Conservation (phyloP, 2,797 vertebrate genomes). For the Percopsis omiscomaycus region DNA sequence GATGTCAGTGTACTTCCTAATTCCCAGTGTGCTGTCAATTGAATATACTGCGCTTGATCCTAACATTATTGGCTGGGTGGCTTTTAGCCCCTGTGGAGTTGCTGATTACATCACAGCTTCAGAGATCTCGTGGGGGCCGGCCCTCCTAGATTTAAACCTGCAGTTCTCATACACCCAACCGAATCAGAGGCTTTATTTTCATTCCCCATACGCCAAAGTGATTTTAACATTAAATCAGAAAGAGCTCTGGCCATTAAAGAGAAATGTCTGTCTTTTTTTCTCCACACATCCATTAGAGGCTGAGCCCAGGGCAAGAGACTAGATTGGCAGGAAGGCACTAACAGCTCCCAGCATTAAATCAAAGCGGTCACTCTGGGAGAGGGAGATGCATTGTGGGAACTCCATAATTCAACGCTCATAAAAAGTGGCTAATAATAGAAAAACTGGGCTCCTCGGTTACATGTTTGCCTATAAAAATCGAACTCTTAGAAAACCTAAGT, state of each 20-base stretch:
- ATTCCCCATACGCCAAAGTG: slow-evolving; percentile 27
- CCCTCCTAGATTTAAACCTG: slow-evolving; percentile 47
- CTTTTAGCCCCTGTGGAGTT: slow-evolving; percentile 28
- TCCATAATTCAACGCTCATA: slow-evolving; percentile 68
- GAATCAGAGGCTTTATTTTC: slow-evolving; percentile 25
- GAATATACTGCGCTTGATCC: neutral
- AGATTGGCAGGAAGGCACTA: slow-evolving; percentile 33
- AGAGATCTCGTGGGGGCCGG: slow-evolving; percentile 30
- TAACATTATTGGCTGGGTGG: slow-evolving; percentile 35
- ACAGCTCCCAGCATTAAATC: slow-evolving; percentile 63
- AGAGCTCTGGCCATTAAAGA: slow-evolving; percentile 49
- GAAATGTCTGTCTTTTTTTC: slow-evolving; percentile 41
- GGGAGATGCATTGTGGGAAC: slow-evolving; percentile 33
- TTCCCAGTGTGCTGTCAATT: too few relatives aligned
- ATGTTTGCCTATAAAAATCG: slow-evolving; percentile 11
- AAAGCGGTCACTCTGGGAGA: slow-evolving; percentile 42
- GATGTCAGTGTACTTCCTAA: too few relatives aligned
- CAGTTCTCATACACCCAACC: slow-evolving; percentile 18
- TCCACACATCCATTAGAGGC: slow-evolving; percentile 66
- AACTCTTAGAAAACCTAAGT: slow-evolving; percentile 2
- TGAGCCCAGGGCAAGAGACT: slow-evolving; percentile 28
- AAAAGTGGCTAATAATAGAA: slow-evolving; percentile 59
- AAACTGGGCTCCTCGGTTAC: slow-evolving; percentile 19
- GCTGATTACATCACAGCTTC: slow-evolving; percentile 56
- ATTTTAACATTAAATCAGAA: slow-evolving; percentile 66